These are phyloP conservation scores for Pediacus dermestoides DNA, from an alignment of 2,888 invertebrate genomes.

Conservation along the genomic window DNA sequence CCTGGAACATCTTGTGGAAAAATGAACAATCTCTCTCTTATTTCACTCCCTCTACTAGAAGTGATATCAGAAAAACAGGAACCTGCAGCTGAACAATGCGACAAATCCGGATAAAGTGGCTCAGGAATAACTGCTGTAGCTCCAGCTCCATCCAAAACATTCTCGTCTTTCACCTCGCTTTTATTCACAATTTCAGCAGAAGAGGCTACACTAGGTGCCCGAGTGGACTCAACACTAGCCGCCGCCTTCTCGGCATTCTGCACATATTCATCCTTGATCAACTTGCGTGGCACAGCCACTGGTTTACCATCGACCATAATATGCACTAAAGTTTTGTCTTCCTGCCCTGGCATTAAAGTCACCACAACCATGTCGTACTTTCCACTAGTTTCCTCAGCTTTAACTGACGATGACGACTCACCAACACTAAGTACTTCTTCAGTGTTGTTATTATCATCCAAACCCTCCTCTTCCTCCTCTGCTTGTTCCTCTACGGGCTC, in stretches of 20 bases:
- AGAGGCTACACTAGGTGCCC: slow-evolving; percentile 11
- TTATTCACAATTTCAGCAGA: slow-evolving; percentile 14
- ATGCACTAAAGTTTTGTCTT: slow-evolving; percentile 38
- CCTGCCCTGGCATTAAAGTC: slow-evolving; percentile 28
- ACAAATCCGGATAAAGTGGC: slow-evolving; percentile 18
- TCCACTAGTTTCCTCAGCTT: slow-evolving; percentile 23
- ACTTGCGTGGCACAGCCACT: slow-evolving; percentile 41
- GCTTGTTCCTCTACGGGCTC: slow-evolving; percentile 6
- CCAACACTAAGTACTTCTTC: slow-evolving; percentile 21
- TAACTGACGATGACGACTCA: slow-evolving; percentile 18
- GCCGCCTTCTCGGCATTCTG: slow-evolving; percentile 33
- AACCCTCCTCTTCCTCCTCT: slow-evolving; percentile 18
- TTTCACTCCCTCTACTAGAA: slow-evolving; percentile 7
- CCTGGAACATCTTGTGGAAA: slow-evolving; percentile 44
- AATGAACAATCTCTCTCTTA: slow-evolving; percentile 38
- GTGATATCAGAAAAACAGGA: slow-evolving; percentile 32
- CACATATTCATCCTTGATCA: slow-evolving; percentile 39
- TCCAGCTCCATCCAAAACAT: neutral
- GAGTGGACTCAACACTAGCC: slow-evolving; percentile 12
- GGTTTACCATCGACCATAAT: slow-evolving; percentile 41
- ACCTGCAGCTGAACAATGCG: slow-evolving; percentile 36
- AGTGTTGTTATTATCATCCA: slow-evolving; percentile 33
- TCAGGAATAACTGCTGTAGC: neutral
- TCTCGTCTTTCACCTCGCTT: neutral
- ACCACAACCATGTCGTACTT: slow-evolving; percentile 34